Evolutionary conservation across 2,113 vertebrate genomes (phyloP), one percentile per base, ranked within the genome.

Genomic region (Alligator mississippiensis): DNA sequence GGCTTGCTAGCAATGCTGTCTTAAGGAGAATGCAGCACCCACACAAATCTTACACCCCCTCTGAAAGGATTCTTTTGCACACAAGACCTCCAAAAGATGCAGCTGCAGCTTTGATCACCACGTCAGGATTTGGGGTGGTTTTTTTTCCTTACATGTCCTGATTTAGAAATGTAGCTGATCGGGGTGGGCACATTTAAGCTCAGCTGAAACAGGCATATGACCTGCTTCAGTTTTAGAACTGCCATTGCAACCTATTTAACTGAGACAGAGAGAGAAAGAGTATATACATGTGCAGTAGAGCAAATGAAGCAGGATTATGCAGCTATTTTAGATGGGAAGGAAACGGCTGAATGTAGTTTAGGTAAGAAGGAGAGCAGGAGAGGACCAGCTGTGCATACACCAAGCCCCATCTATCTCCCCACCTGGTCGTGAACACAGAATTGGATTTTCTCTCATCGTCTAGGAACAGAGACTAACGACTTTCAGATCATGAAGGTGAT

Each of bases 1-100:
- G 79, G 77, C 88, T 85, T 2, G 61, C 90, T 82, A 76, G 95
- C 83, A 84, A 81, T 78, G 93, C 94, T 96, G 96, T 79, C 89
- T 38, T 62, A 75, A 92, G 93, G 90, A 96, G 88, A 7, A 85
- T 95, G 92, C 91, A 92, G 87, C 84, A 9, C 72, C 25, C 13
- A 64, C 38, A 59, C 77, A 54, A 10, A 66, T 25, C 30, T 21
- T 11, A 21, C 72, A 3, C 93, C 11, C n/a, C 9, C 22, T 8
- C 11, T 16, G 58, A 90, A 81, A 25, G 89, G 55, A 24, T 5
- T 78, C 34, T 27, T 57, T 80, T 54, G 85, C 14, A 18, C 55
- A 74, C 34, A 28, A 61, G 61, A 54, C 74, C 91, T 86, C 88
- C 5, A 38, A 84, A 64, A 84, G 84, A 57, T 55, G 85, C 10